Conservation (phyloP, 2,113 vertebrate genomes). For the Tetrao urogallus region DNA sequence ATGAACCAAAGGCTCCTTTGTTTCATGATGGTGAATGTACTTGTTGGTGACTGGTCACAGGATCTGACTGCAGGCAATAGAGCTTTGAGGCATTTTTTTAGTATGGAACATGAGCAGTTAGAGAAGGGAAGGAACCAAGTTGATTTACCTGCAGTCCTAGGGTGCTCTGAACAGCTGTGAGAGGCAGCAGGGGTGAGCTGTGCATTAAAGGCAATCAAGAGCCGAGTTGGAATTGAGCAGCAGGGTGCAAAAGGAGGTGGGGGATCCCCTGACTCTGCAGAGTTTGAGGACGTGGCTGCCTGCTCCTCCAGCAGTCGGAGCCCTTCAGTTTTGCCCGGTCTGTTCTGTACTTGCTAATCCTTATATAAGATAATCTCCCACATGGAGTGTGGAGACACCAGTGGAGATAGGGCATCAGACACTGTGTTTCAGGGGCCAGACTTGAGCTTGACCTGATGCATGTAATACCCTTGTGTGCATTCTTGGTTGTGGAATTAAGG, state of each 20-base stretch:
- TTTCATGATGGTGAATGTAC: background rate
- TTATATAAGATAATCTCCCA: fast-evolving
- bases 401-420: background rate
- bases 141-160: background rate
- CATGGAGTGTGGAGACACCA: fast-evolving
- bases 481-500: background rate
- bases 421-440: background rate
- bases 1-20: background rate
- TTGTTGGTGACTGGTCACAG: background rate
- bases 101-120: background rate
- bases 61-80: fast-evolving
- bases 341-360: background rate
- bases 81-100: background rate
- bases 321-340: background rate
- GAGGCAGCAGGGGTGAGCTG: background rate
- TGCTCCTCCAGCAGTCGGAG: background rate
- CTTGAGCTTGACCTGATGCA: background rate
- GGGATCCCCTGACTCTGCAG: background rate
- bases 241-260: background rate
- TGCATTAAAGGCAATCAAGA: background rate
- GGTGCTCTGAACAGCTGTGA: background rate
- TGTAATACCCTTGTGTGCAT: background rate
- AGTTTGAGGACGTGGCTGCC: background rate
- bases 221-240: fast-evolving
- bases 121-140: background rate